These are phyloP conservation scores for Pyrrhia umbra DNA, from an alignment of 2,888 invertebrate species.

Conservation along the genomic window DNA sequence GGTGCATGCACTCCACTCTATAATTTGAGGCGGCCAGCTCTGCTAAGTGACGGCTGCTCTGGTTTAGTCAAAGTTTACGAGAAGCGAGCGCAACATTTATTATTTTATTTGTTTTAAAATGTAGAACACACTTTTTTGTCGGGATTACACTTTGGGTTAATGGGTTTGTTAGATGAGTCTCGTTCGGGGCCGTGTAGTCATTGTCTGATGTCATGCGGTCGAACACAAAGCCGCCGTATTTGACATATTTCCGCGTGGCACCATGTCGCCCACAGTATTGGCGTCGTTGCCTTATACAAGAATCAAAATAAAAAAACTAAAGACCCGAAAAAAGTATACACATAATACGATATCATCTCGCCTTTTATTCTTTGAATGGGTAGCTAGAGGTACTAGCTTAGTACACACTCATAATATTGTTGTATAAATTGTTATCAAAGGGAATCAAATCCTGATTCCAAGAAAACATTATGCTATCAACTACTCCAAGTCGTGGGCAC, in stretches of 20 bases:
- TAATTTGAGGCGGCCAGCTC: slow-evolving; percentile 32
- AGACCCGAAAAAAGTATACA: not conserved
- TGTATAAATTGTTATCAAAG: not conserved
- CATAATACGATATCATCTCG: not conserved
- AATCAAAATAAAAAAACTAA: slow-evolving; percentile 2
- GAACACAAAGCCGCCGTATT: slow-evolving; percentile 35
- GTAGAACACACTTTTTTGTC: slow-evolving; percentile 18
- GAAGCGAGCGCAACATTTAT: slow-evolving; percentile 12
- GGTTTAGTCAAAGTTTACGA: slow-evolving; percentile 35
- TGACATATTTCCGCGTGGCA: slow-evolving; percentile 60
- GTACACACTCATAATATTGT: not conserved
- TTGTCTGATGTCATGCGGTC: slow-evolving; percentile 61
- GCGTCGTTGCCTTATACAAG: slow-evolving; percentile 14
- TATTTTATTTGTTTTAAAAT: slow-evolving; percentile 29
- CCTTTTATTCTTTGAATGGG: no score
- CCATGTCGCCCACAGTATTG: slow-evolving; percentile 67
- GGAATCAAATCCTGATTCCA: not conserved
- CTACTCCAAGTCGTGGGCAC: no score
- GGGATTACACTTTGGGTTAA: slow-evolving; percentile 12
- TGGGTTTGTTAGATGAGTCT: slow-evolving; percentile 32
- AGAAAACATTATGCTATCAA: no score
- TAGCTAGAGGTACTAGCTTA: no score
- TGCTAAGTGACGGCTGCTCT: slow-evolving; percentile 49
- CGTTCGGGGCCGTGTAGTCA: slow-evolving; percentile 41
- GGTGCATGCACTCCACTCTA: slow-evolving; percentile 26